Conservation (phyloP, 2,113 vertebrate species). For the Podocnemis expansa region DNA sequence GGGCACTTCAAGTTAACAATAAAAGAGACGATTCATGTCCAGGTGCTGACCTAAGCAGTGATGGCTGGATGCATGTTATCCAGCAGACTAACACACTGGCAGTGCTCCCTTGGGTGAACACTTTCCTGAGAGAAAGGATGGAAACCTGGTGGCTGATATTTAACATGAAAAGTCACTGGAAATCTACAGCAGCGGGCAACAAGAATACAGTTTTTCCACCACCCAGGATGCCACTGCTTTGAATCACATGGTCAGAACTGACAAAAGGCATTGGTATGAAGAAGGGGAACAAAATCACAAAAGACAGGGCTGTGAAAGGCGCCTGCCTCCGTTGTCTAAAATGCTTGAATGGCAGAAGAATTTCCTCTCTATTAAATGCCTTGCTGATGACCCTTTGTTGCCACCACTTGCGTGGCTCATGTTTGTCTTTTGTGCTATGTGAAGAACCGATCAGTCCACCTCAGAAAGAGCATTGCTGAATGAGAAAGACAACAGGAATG, state of each 20-base stretch:
- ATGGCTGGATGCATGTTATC: not conserved
- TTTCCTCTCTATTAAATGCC: not conserved
- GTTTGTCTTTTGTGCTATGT: accelerated
- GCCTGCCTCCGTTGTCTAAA: not conserved
- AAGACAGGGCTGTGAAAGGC: not conserved
- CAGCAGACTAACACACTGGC: not conserved
- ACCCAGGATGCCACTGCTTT: not conserved
- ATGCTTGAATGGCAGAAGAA: not conserved
- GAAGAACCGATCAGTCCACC: not conserved
- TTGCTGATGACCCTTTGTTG: too few species aligned
- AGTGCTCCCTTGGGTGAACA: not conserved
- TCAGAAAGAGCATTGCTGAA: not conserved
- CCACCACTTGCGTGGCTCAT: not conserved
- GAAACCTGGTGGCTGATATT: not conserved
- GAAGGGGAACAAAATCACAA: not conserved
- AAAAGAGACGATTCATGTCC: not conserved
- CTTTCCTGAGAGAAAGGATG: not conserved
- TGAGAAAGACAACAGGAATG: not conserved
- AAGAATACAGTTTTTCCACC: not conserved
- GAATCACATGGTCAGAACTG: not conserved
- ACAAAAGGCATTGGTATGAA: not conserved
- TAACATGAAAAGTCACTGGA: not conserved
- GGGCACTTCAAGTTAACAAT: not conserved
- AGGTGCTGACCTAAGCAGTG: not conserved
- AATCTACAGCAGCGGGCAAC: not conserved